Percentiles rank a stretch among this genome's conserved stretches.
These are phyloP conservation scores for Dasysyrphus tricinctus DNA, from an alignment of 2,888 invertebrate genomes.

Conservation along the genomic window DNA sequence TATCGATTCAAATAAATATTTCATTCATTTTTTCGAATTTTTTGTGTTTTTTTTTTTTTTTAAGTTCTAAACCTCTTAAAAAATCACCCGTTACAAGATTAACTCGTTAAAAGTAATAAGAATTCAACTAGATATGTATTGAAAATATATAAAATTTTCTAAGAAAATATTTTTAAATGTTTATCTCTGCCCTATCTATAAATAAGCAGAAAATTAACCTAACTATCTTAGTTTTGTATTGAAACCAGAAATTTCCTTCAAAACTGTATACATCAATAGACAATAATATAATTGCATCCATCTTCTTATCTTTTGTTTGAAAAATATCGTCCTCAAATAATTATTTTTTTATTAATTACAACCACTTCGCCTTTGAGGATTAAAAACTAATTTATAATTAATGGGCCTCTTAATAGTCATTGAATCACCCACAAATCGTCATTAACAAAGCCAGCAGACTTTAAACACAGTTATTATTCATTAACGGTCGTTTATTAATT, in stretches of 20 bases:
- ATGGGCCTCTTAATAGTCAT: conserved; percentile 53
- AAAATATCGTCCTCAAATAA: neutral
- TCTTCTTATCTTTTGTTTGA: neutral
- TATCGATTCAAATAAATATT: no score
- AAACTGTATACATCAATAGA: neutral
- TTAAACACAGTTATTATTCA: conserved; percentile 62
- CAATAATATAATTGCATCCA: neutral
- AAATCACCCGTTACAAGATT: no score
- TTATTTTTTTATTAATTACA: conserved; percentile 7
- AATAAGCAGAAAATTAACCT: no score
- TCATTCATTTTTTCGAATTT: no score
- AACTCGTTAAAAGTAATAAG: no score
- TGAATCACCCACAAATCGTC: conserved; percentile 50
- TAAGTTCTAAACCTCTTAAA: no score
- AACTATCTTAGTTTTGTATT: no score
- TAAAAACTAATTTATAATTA: conserved; percentile 63
- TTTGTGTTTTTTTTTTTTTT: no score
- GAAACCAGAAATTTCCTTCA: neutral
- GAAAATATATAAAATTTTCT: no score
- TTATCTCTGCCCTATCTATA: no score
- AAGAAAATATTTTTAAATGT: no score
- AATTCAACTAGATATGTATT: no score
- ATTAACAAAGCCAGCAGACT: conserved; percentile 50
- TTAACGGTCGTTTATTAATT: conserved; percentile 66
- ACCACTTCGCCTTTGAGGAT: conserved; percentile 23